Base-by-base conservation (phyloP, 2,888 invertebrate species). In the Hirudinaria manillensis region DNA sequence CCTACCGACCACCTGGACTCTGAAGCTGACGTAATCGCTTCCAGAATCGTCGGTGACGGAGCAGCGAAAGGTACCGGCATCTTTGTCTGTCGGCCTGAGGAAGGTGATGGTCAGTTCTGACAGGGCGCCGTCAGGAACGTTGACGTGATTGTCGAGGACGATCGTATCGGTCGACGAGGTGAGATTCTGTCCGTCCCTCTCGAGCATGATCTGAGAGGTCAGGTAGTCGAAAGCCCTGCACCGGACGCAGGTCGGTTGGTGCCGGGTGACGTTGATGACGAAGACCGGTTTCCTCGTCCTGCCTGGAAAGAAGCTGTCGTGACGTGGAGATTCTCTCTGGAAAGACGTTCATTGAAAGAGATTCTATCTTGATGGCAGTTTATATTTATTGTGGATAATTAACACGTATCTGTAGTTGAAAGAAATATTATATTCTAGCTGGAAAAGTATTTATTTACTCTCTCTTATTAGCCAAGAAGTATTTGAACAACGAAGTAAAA, bases 51-150 rank as follows among this genome's bases (percentile, higher is more conserved):
- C 56, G 21, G 6, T 56, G n/a, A 56, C n/a, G 21, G 56, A 56
- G n/a, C 72, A 72, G 29, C 72, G 56, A 36, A 53, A 72, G 7
- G 29, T 21, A 3, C 72, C 72, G 21, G 19, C 72, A 36, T 72
- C 72, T 4, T 61, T 21, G 3, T 34, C 21, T 29, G 29, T n/a
- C 19, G 72, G 72, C 24, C 53, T 29, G 16, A 56, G 65, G 38
- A 72, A 72, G n/a, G 65, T 72, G 10, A 72, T 34, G 6, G 72
- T 72, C 13, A 72, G 36, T 56, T 72, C 72, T 2, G 56, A 61
- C 16, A 61, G 36, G 19, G 72, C 72, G 55, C 72, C 72, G n/a
- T 72, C 72, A 10, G 72, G 61, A 29, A 72, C 72, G 65, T 61
- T 72, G 72, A 61, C 56, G 38, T 72, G 72, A 19, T 61, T 53